These are phyloP conservation scores for Scyliorhinus canicula DNA, from an alignment of 2,797 vertebrate genomes.

Conservation along the genomic window DNA sequence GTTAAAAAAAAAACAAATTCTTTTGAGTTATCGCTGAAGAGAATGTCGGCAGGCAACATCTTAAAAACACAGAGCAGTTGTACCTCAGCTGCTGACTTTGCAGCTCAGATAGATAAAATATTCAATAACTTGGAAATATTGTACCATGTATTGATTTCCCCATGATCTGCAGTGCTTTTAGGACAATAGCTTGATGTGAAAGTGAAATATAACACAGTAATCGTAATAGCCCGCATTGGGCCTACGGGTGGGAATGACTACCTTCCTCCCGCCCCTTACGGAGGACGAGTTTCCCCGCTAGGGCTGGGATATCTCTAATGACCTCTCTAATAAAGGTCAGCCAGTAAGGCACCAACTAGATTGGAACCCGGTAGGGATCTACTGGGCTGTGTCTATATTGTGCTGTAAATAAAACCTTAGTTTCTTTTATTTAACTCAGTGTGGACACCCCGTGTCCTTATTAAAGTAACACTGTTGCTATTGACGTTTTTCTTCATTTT, in stretches of 20 bases:
- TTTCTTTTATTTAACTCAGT: too few species aligned
- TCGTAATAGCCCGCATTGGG: too few species aligned
- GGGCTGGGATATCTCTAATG: too few species aligned
- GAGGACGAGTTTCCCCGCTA: too few species aligned
- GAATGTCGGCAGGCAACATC: not conserved
- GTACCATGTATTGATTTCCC: not conserved
- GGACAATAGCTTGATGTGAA: not conserved
- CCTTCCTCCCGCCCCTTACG: too few species aligned
- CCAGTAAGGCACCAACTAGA: too few species aligned
- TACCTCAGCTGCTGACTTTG: not conserved
- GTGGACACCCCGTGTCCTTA: too few species aligned
- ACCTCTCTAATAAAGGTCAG: too few species aligned
- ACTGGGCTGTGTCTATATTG: too few species aligned
- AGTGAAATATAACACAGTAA: not conserved
- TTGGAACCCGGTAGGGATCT: too few species aligned
- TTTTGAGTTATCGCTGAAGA: not conserved
- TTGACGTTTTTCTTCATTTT: not conserved
- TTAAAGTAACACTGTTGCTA: not conserved
- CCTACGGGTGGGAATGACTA: too few species aligned
- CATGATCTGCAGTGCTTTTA: not conserved
- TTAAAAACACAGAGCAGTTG: not conserved
- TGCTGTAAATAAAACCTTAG: too few species aligned
- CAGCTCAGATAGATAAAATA: not conserved
- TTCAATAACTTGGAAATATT: not conserved
- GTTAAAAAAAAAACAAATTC: not conserved